Percentiles rank a stretch among this genome's conserved stretches.
These are phyloP conservation scores for Agapornis roseicollis DNA, from an alignment of 2,113 vertebrate genomes.

Conservation along the genomic window DNA sequence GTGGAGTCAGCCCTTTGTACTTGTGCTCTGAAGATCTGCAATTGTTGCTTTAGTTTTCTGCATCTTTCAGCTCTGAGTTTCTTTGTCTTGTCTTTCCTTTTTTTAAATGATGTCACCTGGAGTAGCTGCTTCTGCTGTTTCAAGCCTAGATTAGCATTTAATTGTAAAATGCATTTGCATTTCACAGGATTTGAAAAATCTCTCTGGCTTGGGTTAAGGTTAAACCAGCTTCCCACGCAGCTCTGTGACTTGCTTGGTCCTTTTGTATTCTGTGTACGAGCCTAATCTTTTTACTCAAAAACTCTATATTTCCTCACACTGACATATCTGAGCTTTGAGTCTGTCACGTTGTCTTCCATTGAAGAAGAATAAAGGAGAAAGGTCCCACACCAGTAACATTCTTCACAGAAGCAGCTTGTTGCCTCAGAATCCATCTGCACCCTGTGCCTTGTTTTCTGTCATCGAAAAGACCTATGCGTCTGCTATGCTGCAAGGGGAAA, in stretches of 20 bases:
- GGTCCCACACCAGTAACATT: not conserved
- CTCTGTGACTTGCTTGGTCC: not conserved
- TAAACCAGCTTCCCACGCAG: conserved; percentile 10
- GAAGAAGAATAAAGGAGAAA: conserved; percentile 9
- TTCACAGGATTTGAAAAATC: not conserved
- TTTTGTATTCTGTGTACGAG: conserved; percentile 7
- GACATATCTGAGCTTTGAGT: not conserved
- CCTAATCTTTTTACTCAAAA: conserved; percentile 8
- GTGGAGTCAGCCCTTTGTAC: not conserved
- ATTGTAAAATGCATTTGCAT: conserved; percentile 40
- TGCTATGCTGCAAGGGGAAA: not conserved
- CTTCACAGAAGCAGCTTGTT: not conserved
- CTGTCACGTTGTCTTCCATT: not conserved
- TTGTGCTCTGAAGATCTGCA: not conserved
- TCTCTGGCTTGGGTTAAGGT: conserved; percentile 19
- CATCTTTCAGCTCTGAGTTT: not conserved
- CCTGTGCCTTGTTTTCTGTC: not conserved
- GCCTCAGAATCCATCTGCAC: not conserved
- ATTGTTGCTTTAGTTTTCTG: not conserved
- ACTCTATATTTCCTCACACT: not conserved
- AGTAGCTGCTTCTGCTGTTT: conserved; percentile 15
- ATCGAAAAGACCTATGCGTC: not conserved
- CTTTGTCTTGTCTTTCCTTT: not conserved
- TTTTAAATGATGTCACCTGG: not conserved
- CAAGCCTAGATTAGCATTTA: conserved; percentile 23